Evolutionary conservation across 1,140 invertebrate genomes (phyloP), one percentile per base, ranked within the genome.

Genomic region (Acyrthosiphon pisum): DNA sequence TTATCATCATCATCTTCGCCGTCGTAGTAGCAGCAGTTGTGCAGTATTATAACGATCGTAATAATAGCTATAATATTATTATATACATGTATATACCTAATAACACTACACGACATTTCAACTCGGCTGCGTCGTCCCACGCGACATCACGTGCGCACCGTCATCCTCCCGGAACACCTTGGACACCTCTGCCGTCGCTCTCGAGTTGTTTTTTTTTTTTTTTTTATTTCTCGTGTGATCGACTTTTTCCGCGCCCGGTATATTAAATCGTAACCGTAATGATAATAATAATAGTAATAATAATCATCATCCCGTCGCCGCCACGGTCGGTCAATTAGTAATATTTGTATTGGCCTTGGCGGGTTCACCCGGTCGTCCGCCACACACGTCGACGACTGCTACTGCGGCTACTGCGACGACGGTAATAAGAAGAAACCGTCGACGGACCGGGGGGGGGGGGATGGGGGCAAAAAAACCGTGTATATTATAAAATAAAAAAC

Each of bases 271-370:
- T 46, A 44, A n/a, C 44, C 35, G 35, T n/a, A 86, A 86, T 86
- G 46, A 87, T 88, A 50, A 50, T 46, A 46, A 86, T 46, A 41
- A 83, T 76, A n/a, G 18, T 37, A 11, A 35, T 81, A 37, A 83
- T 83, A 20, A 84, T 84, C 9, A 48, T 88, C 86, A 22, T 48
- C 30, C 20, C 88, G 50, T 48, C 87, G 87, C 48, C 87, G 87
- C 48, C 88, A 89, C 88, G 88, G 88, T 41, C 50, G 48, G 88
- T 56, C 88, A 89, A 89, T 89, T 56, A 89, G 88, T 89, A 89
- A 56, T 89, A 89, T 89, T 56, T 89, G 50, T 89, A 56, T 89
- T 89, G 88, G 88, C 88, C 88, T 89, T 89, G 88, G 88, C 35
- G 50, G 88, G 88, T 56, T 89, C 88, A 35, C 88, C 50, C 88